Evolutionary conservation across 2,797 vertebrate species (phyloP).

Genomic region (Chelidonichthys spinosus): DNA sequence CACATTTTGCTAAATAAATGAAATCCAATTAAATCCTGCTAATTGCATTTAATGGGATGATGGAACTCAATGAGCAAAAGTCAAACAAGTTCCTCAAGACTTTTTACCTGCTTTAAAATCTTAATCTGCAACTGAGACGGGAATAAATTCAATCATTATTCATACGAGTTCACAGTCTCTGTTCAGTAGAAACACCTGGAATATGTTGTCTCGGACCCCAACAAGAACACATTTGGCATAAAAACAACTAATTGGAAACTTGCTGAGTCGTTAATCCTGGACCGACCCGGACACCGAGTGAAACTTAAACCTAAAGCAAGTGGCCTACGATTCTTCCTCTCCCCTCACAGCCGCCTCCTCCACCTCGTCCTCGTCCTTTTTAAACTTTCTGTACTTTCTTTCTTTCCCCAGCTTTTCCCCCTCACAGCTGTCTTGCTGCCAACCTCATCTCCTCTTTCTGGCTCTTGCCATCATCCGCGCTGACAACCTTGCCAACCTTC

Average conservation of each 20-base stretch:
- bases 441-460: conserved; percentile 15
- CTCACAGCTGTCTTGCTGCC: conserved; percentile 43
- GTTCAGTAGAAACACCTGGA: background rate
- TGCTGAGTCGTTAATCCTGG: too few relatives aligned
- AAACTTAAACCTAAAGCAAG: too few relatives aligned
- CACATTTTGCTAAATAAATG: background rate
- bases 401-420: conserved; percentile 17
- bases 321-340: background rate
- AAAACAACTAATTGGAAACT: conserved; percentile 14
- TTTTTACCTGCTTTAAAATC: too few relatives aligned
- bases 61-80: too few relatives aligned
- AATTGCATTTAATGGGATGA: background rate
- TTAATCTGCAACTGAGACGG: too few relatives aligned
- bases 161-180: background rate
- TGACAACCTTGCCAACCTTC: conserved; percentile 33
- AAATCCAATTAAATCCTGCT: background rate
- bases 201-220: background rate
- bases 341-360: conserved; percentile 11
- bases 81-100: too few relatives aligned
- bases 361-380: conserved; percentile 3
- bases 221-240: background rate
- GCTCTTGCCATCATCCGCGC: conserved; percentile 31
- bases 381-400: conserved; percentile 7
- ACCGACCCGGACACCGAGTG: too few relatives aligned
- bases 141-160: background rate